Percentiles rank a stretch among this genome's conserved stretches.
Conservation (phyloP, 1,140 invertebrate species). For the Diprion similis region DNA sequence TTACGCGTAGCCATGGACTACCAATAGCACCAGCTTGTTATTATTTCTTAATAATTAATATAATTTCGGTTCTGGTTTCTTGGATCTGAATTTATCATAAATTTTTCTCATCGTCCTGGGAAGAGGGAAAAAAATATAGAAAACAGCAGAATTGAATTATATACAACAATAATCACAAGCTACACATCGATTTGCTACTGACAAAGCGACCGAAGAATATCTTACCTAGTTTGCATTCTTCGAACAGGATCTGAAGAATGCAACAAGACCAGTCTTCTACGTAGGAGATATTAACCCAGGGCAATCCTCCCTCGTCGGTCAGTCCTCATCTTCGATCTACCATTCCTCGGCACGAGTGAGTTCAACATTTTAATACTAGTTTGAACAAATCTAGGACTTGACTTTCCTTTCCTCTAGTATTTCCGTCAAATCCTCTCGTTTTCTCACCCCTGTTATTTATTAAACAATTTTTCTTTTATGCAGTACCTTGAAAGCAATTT, state of each 20-base stretch:
- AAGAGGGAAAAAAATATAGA: slow-evolving; percentile 2
- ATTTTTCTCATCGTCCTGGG: not conserved
- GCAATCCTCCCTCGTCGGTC: slow-evolving; percentile 47
- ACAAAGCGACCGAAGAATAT: not conserved
- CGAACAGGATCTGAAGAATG: slow-evolving; percentile 53
- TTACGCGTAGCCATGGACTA: too few relatives aligned
- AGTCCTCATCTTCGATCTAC: slow-evolving; percentile 49
- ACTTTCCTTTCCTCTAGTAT: not conserved
- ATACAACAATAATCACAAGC: not conserved
- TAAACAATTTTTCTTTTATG: not conserved
- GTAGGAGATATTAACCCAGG: slow-evolving; percentile 55
- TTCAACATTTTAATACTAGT: slow-evolving; percentile 8
- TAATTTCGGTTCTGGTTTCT: not conserved
- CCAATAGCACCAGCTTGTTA: too few relatives aligned
- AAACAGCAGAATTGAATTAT: slow-evolving; percentile 2
- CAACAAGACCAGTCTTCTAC: slow-evolving; percentile 56
- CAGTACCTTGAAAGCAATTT: not conserved
- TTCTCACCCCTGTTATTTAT: not conserved
- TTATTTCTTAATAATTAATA: too few relatives aligned
- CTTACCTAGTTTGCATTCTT: slow-evolving; percentile 7
- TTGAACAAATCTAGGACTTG: not conserved
- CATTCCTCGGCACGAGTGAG: slow-evolving; percentile 54
- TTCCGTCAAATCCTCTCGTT: not conserved
- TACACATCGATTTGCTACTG: not conserved
- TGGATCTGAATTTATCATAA: not conserved